Evolutionary conservation across 2,888 invertebrate species (phyloP), one percentile per base, ranked within the genome.

Genomic region (Perithous albicinctus): DNA sequence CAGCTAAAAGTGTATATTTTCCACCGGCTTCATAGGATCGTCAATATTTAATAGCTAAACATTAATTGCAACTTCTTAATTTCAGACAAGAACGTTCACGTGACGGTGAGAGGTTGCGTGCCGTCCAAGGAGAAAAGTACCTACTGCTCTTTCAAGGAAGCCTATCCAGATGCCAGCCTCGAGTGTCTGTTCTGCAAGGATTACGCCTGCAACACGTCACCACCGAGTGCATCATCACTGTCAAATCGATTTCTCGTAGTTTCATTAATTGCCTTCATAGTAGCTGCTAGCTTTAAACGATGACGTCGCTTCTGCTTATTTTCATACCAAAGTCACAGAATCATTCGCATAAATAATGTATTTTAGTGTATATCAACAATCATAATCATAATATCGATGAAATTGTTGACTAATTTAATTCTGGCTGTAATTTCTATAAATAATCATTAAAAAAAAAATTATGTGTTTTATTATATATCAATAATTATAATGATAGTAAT

Each of bases 31-130:
- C 29, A 54, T 2, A 12, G 10, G 2, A 29, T 59, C 18, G 66
- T 54, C 12, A 18, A 78, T 72, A 38, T 51, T 79, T 23, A n/a
- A 3, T 1, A 1, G 7, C n/a, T 10, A 78, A n/a, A 70, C 64
- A 51, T 74, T 64, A 59, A 29, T 20, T 67, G 20, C 46, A 8
- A 38, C 69, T 56, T 23, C 23, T 72, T 46, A 56, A 64, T 81
- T 81, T 64, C 84, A 90, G 90, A 90, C 83, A 86, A 83, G 63
- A 87, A 88, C 78, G 73, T 89, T 76, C 81, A 88, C 76, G 84
- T 87, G 75, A 90, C 90, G 29, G 86, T 90, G 29, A 85, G 90
- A 80, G 88, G 85, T 75, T 90, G 90, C 84, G 88, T 89, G 69
- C 85, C 87, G 20, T 84, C 86, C 29, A 85, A 78, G 8, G 69